These are phyloP conservation scores for human (Homo sapiens) DNA, from an alignment of 2,113 vertebrate species.

Conservation along the genomic window GRCh38 chr16:87552001-87552500, in stretches of 20 bases:
- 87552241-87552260: not conserved
- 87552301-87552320: not conserved
- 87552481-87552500: too few relatives aligned
- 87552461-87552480: not conserved
- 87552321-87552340: not conserved
- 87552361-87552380: not conserved
- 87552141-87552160: not conserved
- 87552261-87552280: not conserved
- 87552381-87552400: not conserved
- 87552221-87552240: accelerated
- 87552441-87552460: not conserved
- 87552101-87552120: not conserved
- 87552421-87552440: not conserved
- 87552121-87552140: accelerated
- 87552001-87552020: not conserved
- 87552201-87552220: not conserved
- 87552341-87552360: not conserved
- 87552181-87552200: not conserved
- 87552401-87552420: not conserved
- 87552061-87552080: not conserved
- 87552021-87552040: not conserved
- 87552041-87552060: not conserved
- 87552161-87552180: not conserved
- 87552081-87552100: not conserved
- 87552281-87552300: not conserved